Base-by-base conservation (phyloP, 2,888 invertebrate species). In the Amphimallon solstitiale region DNA sequence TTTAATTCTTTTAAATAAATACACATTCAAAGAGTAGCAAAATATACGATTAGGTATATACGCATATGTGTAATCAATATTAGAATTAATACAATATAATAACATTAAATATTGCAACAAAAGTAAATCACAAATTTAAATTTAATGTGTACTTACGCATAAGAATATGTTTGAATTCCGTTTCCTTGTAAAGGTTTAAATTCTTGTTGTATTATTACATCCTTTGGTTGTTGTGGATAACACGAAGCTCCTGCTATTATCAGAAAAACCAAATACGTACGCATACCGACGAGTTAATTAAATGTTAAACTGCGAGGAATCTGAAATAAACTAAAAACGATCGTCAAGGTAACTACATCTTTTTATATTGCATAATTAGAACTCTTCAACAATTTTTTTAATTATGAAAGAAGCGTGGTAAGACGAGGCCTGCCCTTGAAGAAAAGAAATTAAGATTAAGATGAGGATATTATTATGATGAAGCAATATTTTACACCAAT, bases 201-300 rank as follows among this genome's bases (percentile, higher is more conserved):
- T 45, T 59, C 56, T 6, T 59, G 43, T n/a, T 59, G 14, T 29
- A 59, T 3, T 59, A 59, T 59, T 34, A 43, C 56, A 12, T 43
- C 43, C 9, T 23, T 59, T n/a, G 23, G 23, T 29, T 4, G 7
- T 43, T 59, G 56, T n/a, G 56, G 43, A 59, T 59, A 29, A 59
- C 56, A 59, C 15, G 23, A 4, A 14, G 21, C 29, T 4, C 29
- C 40, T 4, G 15, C 23, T 23, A 59, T 29, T n/a, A 59, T 4
- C 29, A 29, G 29, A 14, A 43, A 29, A 45, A 59, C 0, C 1
- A 43, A 6, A n/a, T 14, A 43, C 7, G 29, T 15, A 29, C 10
- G 23, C 56, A 59, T 59, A 12, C 9, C 10, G 15, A 29, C 3
- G n/a, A n/a, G n/a, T 51, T 5, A 35, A 4, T 43, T 23, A 56